Evolutionary conservation across 2,797 vertebrate species (phyloP), one percentile per base, ranked within the genome.

Genomic region (Euphonia xanthogaster): DNA sequence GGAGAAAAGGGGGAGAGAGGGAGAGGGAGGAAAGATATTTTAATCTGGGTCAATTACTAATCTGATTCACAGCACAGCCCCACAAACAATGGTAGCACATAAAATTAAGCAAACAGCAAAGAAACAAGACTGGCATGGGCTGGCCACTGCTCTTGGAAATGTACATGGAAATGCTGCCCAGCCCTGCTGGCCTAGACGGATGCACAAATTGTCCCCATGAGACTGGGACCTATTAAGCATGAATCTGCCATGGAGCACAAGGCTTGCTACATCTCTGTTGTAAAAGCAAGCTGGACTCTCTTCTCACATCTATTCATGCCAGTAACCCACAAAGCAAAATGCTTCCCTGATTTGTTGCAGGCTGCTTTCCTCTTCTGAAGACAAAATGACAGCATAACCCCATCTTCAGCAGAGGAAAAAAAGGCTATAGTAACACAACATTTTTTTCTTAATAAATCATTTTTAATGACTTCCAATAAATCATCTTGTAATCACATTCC

Each of bases 391-490:
- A 89, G 75, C 17, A 57, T 77, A 92, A 75, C 37, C 44, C 50
- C 45, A 76, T 90, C 89, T 90, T 90, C 76, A 78, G 33, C 6
- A 2, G 25, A 55, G 24, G 45, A 4, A 61, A 60, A 62, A 67
- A 86, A 60, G 68, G 20, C 66, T 94, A 73, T 45, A 90, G 79
- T 91, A 94, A 90, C 73, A 95, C 81, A 96, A 95, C 62, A 86
- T 90, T 94, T 92, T 96, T 94, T 87, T 89, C 76, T 93, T 95
- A 96, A 97, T 97, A 96, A 97, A 96, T 97, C 96, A 96, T 94
- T 96, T 95, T 88, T 94, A 97, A 97, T 95, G 94, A 94, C 93
- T 97, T 95, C 66, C 76, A 95, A 96, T 97, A 96, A 96, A 97
- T 97, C 96, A 97, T 91, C 91, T 84, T 94, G 82, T 96, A 96